Evolutionary conservation across 2,113 vertebrate genomes (phyloP), one percentile per base, ranked within the genome.

Genomic region (Cervus canadensis): DNA sequence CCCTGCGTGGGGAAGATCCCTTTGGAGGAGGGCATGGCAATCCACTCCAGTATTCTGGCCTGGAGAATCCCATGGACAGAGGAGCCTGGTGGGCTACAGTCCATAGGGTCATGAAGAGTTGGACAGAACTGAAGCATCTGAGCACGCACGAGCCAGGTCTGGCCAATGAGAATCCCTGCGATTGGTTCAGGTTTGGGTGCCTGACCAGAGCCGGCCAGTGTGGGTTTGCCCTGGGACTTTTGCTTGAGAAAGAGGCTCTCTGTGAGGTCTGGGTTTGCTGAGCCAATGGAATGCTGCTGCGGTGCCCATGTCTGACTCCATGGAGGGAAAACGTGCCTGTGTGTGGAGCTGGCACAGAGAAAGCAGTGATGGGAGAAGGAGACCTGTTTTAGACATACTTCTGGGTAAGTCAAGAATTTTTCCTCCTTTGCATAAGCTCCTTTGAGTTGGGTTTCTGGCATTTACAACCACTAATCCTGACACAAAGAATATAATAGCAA

Each of bases 281-380:
- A 54, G 36, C 7, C 3, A 23, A n/a, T 8, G 1, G 19, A 17
- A 3, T 0, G 45, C 56, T 13, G 5, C 50, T 36, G 2, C 2
- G 3, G 8, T 30, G 56, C 12, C 28, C 45, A 0, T 0, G 10
- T 36, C 76, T 50, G n/a, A 45, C 56, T 54, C 82, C 3, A 7
- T 0, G 1, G 30, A 79, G 25, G 21, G 52, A 33, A 81, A 26
- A 19, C 0, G 0, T 26, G 30, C 54, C 79, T 13, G n/a, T 19
- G 59, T 19, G 15, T 52, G 45, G 64, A 48, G 64, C 15, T 28
- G 33, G 19, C 36, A 5, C 16, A 3, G 88, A 74, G 48, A n/a
- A 52, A 30, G n/a, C 23, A 40, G 25, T 8, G 62, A 33, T 4
- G n/a, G 57, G 48, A 86, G 60, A 54, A 67, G 5, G 11, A 33